These are phyloP conservation scores for Spisula solida DNA, from an alignment of 2,888 invertebrate species.

Conservation along the genomic window DNA sequence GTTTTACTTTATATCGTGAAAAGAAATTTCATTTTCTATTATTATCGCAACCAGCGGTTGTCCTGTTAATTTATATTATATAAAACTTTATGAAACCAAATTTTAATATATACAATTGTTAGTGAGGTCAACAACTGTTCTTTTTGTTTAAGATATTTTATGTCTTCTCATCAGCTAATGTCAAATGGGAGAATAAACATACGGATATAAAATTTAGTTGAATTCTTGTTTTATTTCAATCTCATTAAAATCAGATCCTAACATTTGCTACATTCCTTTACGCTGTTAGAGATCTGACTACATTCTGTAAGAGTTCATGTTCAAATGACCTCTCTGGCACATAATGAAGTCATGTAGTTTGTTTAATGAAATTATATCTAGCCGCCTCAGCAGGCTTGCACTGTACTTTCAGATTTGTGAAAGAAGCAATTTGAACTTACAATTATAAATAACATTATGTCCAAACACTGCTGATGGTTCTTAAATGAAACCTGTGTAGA, in stretches of 20 bases:
- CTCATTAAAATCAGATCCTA: too few relatives aligned
- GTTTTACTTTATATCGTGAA: not conserved
- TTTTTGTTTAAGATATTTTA: not conserved
- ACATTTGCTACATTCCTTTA: too few relatives aligned
- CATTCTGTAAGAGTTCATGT: too few relatives aligned
- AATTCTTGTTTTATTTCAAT: not conserved
- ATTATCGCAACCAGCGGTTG: not conserved
- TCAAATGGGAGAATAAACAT: slow-evolving; percentile 25
- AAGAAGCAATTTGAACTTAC: too few relatives aligned
- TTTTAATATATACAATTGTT: slow-evolving; percentile 9
- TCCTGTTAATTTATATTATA: slow-evolving; percentile 1
- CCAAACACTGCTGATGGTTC: too few relatives aligned
- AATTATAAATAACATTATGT: not conserved
- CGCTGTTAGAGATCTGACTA: too few relatives aligned
- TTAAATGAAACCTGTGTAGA: too few relatives aligned
- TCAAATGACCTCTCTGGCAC: too few relatives aligned
- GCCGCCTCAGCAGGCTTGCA: too few relatives aligned
- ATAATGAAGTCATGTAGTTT: too few relatives aligned
- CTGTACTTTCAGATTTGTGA: too few relatives aligned
- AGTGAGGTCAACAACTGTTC: not conserved
- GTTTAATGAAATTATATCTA: too few relatives aligned
- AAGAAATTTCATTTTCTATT: not conserved
- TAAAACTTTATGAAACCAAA: not conserved
- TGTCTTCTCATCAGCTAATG: not conserved
- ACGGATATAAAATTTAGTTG: not conserved